These are phyloP conservation scores for Liopterus haemorrhoidalis DNA, from an alignment of 2,888 invertebrate species.

Conservation along the genomic window DNA sequence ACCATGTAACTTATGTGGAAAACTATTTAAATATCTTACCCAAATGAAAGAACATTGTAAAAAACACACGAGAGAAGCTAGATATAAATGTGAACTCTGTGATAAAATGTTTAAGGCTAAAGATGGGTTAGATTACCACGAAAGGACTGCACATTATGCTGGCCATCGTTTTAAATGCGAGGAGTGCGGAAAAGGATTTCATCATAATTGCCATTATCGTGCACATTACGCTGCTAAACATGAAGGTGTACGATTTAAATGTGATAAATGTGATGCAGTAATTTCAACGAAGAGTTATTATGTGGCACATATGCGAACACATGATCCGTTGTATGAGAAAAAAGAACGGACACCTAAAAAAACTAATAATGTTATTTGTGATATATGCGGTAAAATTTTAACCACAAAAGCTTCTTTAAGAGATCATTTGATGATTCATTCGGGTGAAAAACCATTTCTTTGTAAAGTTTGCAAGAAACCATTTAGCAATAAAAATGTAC, in stretches of 20 bases:
- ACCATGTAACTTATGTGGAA: constrained; percentile 18
- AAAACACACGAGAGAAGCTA: constrained; percentile 18
- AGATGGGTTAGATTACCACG: constrained; percentile 45
- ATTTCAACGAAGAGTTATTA: background rate
- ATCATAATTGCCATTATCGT: constrained; percentile 35
- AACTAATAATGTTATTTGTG: constrained; percentile 47
- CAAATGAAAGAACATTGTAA: constrained; percentile 3
- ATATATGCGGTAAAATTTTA: constrained; percentile 48
- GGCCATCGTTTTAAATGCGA: too few relatives aligned
- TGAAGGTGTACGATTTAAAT: too few relatives aligned
- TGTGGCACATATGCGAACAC: too few relatives aligned
- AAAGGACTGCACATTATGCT: constrained; percentile 45
- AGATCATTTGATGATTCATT: constrained; percentile 36
- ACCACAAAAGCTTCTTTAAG: constrained; percentile 32
- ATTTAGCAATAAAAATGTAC: constrained; percentile 21
- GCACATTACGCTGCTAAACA: background rate
- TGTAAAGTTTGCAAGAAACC: constrained; percentile 43
- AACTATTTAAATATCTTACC: constrained; percentile 13
- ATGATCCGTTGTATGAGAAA: background rate
- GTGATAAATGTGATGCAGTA: background rate
- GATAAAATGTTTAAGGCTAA: constrained; percentile 47
- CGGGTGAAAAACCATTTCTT: constrained; percentile 43
- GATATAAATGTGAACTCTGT: constrained; percentile 46
- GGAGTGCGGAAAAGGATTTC: constrained; percentile 47
- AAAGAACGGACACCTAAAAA: background rate